Base-by-base conservation (phyloP, 2,888 invertebrate genomes). In the Agrochola lota region DNA sequence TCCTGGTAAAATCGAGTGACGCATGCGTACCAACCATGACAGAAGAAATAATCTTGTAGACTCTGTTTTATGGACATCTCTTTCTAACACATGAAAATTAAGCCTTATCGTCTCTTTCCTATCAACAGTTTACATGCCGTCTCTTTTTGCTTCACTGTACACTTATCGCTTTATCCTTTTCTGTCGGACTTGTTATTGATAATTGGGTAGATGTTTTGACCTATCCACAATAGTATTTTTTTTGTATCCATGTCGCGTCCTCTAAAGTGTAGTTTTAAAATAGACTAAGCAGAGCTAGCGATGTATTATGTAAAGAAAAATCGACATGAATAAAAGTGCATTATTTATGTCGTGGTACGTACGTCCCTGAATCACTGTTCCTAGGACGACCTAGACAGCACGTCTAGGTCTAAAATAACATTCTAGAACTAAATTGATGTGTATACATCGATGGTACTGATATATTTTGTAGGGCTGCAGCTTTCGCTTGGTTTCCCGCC, bases 1-100 rank as follows among this genome's bases (percentile, higher is more conserved):
- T 91, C 92, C 96, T 96, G 95, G 60, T 43, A 74, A 84, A 85
- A 84, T 85, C 81, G 90, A 93, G 92, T 96, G 94, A 95, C 96
- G 96, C 96, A 96, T 96, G 96, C 96, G 96, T 94, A 93, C 94
- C 94, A 94, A 95, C 93, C 93, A 88, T 91, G 88, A 91, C 89
- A 88, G 87, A 91, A 92, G 92, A 92, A 92, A 89, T 91, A 88
- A 89, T 91, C 91, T 92, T 92, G 93, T 89, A 89, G 85, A 85
- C 86, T 91, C 91, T 94, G 93, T 93, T 93, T 92, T 94, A 90
- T 91, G 84, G 79, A 77, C 83, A 62, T 95, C 94, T 93, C 94
- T 83, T 81, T 96, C 91, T 81, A 83, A 79, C 94, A 74, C 78
- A 30, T 1, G 0, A 7, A 0, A 52, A 63, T 43, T 43, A 3